Evolutionary conservation across 1,140 invertebrate genomes (phyloP), one percentile per base, ranked within the genome.

Genomic region (Xylocopa sonorina): DNA sequence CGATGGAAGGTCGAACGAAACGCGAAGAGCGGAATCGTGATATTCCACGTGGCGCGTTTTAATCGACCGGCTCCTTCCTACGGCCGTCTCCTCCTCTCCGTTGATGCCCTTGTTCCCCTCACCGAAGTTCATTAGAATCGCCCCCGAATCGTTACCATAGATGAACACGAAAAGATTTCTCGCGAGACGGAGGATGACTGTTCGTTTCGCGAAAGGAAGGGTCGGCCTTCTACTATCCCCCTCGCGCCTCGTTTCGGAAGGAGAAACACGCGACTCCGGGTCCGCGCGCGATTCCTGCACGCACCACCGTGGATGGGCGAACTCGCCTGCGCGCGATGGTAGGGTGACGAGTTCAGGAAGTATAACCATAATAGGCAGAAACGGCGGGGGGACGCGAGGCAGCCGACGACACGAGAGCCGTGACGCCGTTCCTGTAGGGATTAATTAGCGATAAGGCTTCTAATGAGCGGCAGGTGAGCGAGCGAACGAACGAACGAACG

Each of bases 381-480:
- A 64, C 24, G 24, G n/a, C 29, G n/a, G 32, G 55, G 63, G 32
- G 57, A 3, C 27, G 79, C 16, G 43, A 89, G 84, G 82, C 84
- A 91, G 88, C 84, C 86, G 89, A 91, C 90, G 91, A 92, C 92
- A 92, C 90, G 89, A 89, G 89, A 92, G 88, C 92, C 92, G 89
- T 92, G 89, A 92, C 90, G 92, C 90, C 78, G 87, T 89, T 87
- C 87, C 89, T 90, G 88, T 91, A 91, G 88, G 91, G 91, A 93
- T 92, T 92, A 93, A 93, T 93, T 92, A 92, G 90, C 90, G 92
- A 92, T 93, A 92, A 92, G 92, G 88, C 88, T 91, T 92, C 90
- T 92, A 93, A 93, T 92, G 92, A 93, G 92, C 89, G 89, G 90
- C 92, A 92, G 92, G 91, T 92, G 91, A 92, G 83, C 85, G 87